phyloP scores from a whole-genome alignment of 2,113 vertebrate species.

The Oncorhynchus clarkii region DNA sequence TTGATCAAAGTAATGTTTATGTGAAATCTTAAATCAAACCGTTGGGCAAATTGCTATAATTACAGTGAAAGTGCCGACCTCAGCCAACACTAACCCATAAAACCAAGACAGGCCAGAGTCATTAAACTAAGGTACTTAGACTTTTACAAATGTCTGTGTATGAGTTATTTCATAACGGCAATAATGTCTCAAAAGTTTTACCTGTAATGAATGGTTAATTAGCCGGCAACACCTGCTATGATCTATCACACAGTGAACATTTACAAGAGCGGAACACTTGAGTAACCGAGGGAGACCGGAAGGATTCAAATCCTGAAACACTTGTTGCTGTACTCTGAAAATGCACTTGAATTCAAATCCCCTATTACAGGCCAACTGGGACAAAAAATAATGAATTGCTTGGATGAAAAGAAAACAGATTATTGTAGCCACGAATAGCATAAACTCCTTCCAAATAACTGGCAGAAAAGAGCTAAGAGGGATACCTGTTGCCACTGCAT shows the following conservation, averaged over 20 bases:
- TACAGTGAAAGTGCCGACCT: slow-evolving; percentile 17
- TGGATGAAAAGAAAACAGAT: neutral
- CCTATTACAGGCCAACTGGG: neutral
- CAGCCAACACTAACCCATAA: neutral
- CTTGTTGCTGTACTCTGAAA: neutral
- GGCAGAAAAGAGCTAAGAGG: slow-evolving; percentile 15
- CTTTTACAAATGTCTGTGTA: neutral
- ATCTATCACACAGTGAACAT: slow-evolving; percentile 7
- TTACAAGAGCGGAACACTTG: neutral
- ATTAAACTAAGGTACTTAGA: slow-evolving; percentile 13
- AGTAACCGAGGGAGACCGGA: neutral
- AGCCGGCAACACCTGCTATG: slow-evolving; percentile 15
- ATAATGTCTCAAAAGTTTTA: neutral
- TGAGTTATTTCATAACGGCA: neutral
- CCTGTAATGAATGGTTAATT: slow-evolving; percentile 5
- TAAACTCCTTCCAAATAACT: neutral
- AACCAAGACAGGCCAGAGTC: neutral
- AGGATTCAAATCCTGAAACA: neutral
- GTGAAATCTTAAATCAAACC: slow-evolving; percentile 20
- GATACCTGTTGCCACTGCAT: slow-evolving; percentile 7
- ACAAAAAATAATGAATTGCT: neutral
- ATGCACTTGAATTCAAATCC: neutral
- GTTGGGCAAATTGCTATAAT: slow-evolving; percentile 15
- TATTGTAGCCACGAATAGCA: neutral
- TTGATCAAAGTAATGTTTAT: too few species aligned